Evolutionary conservation across 2,888 invertebrate species (phyloP), one percentile per base, ranked within the genome.

Genomic region (Labia minor): DNA sequence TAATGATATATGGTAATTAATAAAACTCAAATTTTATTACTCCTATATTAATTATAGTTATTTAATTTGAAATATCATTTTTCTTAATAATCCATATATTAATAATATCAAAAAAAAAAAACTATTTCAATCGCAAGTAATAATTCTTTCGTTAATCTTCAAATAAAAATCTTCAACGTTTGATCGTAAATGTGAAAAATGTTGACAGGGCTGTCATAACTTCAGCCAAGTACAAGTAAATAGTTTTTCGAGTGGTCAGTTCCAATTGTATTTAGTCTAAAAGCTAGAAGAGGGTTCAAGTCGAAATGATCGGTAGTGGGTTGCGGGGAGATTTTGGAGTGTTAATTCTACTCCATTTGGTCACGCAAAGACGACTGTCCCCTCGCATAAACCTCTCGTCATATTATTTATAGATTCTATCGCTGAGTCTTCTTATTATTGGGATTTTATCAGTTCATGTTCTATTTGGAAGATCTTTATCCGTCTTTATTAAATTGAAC

Each of bases 141-240:
- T 49, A 49, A 11, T 49, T 49, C n/a, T n/a, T 16, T 49, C n/a
- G 4, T 49, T 11, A 16, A 49, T 49, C 26, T 26, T 14, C 3
- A 49, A 49, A 16, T 49, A 14, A 49, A 49, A 49, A 49, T 49
- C 49, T 49, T 49, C 49, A 26, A 8, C 26, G 3, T 4, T 33
- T 49, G 49, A 49, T 49, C 49, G 16, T 49, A 49, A 49, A 49
- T 49, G 49, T 49, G 49, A 49, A 49, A 49, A 49, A 49, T 49
- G 49, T 10, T 49, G 49, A 49, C 49, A 49, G 49, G n/a, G 8
- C 49, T 49, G 49, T 49, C 49, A 49, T 49, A 49, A 49, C 14
- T 49, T 49, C 49, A 4, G 14, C 14, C 49, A 49, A 49, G 49
- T n/a, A 49, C 49, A 49, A 49, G 49, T 16, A 49, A 49, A 49